A percentile compares a stretch with the other conserved stretches of the same genome.
Conservation (phyloP, 2,113 vertebrate species). For the Erythrocercus mccallii region DNA sequence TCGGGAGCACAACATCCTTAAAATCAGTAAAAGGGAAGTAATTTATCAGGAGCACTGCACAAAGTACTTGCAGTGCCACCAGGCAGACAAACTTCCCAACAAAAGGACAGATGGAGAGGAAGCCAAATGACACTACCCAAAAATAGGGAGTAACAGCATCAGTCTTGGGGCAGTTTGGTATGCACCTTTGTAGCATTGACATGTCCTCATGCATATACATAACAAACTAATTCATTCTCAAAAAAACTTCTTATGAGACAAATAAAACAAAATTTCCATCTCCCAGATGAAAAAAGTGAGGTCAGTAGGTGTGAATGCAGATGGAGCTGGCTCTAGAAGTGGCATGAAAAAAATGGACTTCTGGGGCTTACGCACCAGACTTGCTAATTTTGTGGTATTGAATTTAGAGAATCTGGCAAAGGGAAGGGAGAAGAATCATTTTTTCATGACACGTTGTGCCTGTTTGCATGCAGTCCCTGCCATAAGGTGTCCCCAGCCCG, state of each 20-base stretch:
- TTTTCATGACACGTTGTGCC: not conserved
- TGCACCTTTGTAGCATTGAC: not conserved
- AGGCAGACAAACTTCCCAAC: not conserved
- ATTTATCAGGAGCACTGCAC: not conserved
- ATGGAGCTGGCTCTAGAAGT: not conserved
- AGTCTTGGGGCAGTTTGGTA: not conserved
- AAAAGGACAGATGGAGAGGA: not conserved
- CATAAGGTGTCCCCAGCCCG: not conserved
- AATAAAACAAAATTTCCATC: not conserved
- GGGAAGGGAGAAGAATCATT: not conserved
- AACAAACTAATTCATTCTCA: not conserved
- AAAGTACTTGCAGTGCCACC: not conserved
- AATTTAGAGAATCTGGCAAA: not conserved
- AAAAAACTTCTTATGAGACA: not conserved
- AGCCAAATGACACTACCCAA: not conserved
- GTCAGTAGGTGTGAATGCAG: not conserved
- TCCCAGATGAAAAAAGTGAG: not conserved
- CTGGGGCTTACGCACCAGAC: not conserved
- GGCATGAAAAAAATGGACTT: not conserved
- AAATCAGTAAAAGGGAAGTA: not conserved
- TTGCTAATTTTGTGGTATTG: not conserved
- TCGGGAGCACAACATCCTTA: not conserved
- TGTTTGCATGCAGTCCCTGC: not conserved
- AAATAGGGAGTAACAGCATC: not conserved
- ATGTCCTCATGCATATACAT: not conserved